Evolutionary conservation across 92 coral and sea anemone species (phyloP).

Genomic region (Metridium senile): DNA sequence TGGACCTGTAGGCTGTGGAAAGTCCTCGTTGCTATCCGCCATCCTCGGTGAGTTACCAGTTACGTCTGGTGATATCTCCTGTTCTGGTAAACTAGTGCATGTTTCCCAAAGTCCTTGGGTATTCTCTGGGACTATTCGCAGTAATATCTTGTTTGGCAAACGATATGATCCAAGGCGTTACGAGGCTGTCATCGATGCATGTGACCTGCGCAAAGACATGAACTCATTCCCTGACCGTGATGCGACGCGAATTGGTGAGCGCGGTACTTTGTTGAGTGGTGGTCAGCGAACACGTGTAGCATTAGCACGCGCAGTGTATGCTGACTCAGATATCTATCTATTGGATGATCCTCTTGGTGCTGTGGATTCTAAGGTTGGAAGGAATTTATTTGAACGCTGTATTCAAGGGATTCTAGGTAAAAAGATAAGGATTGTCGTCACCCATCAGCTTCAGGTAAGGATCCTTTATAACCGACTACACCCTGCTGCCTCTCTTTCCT

Average conservation of each 20-base stretch:
- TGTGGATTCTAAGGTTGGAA: constrained; percentile 64
- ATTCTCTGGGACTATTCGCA: constrained; percentile 65
- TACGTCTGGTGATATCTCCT: constrained; percentile 29
- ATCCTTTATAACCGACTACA: background rate
- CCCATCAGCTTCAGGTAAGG: constrained; percentile 58
- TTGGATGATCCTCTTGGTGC: constrained; percentile 65
- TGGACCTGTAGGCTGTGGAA: constrained; percentile 80
- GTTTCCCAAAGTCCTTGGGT: constrained; percentile 69
- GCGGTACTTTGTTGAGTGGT: constrained; percentile 64
- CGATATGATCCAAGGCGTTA: constrained; percentile 38
- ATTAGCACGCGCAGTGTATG: constrained; percentile 61
- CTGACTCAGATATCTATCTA: constrained; percentile 55
- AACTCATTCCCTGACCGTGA: constrained; percentile 61
- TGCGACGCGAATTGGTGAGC: constrained; percentile 55
- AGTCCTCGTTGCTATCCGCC: constrained; percentile 49
- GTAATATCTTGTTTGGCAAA: constrained; percentile 60
- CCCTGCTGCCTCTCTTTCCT: too few species aligned
- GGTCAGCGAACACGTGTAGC: constrained; percentile 74
- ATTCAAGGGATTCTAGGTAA: constrained; percentile 53
- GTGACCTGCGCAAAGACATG: constrained; percentile 53
- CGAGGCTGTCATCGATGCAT: constrained; percentile 50
- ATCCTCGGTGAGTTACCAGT: constrained; percentile 55
- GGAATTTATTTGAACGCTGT: constrained; percentile 63
- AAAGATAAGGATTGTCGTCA: constrained; percentile 59
- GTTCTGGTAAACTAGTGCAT: constrained; percentile 44